Base-by-base conservation (phyloP, 30 jellyfish, hydroid and myxozoan genomes). In the Aurelia aurita complex sp. Pacific region DNA sequence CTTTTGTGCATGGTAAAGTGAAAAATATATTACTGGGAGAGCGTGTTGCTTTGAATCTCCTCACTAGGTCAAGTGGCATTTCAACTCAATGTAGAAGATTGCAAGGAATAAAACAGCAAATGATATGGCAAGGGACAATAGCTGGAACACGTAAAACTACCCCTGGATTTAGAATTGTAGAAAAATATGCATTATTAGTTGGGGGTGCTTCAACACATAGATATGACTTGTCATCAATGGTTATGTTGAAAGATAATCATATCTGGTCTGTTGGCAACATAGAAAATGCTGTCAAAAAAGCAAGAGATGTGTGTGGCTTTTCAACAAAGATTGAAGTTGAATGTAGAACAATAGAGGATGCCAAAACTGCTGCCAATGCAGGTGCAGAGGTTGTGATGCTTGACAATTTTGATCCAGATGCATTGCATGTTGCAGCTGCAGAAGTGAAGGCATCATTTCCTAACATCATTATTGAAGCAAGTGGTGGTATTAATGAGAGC, bases 131-230 rank as follows among this genome's bases (percentile, higher is more conserved):
- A 9, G 98, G 96, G 18, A 90, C 87, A 76, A 57, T 91, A 12
- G 98, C 98, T 32, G 96, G 96, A 38, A 91, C 98, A 9, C 66
- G 98, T 33, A 91, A 91, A 76, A 91, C 98, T 9, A 91, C 98
- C 3, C 98, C 98, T 13, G 96, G 96, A 1, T 91, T 86, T 60
- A 35, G 98, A 40, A 42, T 75, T 4, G 96, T 80, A 33, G 98
- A 91, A 62, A 91, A 91, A 67, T 91, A 91, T 57, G 84, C 96
- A 34, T 18, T 91, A 76, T 90, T 80, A 51, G 98, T 86, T 10
- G 98, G 98, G 23, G 96, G 98, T 32, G 83, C 90, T 38, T 91
- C 96, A 33, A 64, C 87, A 46, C 98, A 91, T 60, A 59, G 98
- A 74, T 81, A 76, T 67, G 96, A 86, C 68, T 85, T 91, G 17